These are phyloP conservation scores for Anthoscopus minutus DNA, from an alignment of 2,113 vertebrate species.

Conservation along the genomic window DNA sequence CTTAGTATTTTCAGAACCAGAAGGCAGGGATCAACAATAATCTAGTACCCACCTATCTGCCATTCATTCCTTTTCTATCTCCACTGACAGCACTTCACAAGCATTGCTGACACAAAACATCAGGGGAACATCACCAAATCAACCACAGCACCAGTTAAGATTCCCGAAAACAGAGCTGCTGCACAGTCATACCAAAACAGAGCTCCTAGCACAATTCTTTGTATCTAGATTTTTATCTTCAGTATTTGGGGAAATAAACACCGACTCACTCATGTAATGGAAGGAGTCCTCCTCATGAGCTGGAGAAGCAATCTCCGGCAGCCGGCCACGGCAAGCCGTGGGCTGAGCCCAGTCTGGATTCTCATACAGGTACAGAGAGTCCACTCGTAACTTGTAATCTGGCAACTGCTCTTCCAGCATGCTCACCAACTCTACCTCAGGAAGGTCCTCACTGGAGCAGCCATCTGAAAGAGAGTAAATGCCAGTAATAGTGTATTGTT, in stretches of 20 bases:
- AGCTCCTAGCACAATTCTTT: neutral
- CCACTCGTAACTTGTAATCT: conserved; percentile 75
- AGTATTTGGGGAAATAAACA: neutral
- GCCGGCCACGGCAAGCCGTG: conserved; percentile 61
- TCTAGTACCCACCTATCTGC: neutral
- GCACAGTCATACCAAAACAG: no score
- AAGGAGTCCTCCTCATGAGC: conserved; percentile 83
- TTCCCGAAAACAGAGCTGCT: neutral
- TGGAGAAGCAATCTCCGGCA: conserved; percentile 70
- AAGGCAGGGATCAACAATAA: neutral
- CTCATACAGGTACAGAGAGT: conserved; percentile 87
- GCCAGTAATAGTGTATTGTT: neutral
- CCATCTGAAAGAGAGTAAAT: conserved; percentile 70
- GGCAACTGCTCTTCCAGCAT: conserved; percentile 78
- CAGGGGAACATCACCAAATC: neutral
- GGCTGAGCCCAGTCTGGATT: conserved; percentile 84
- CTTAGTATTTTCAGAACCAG: neutral
- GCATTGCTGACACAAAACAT: neutral
- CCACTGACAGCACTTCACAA: neutral
- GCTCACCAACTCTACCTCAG: conserved; percentile 75
- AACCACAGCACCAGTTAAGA: neutral
- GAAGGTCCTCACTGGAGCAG: conserved; percentile 71
- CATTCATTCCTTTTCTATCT: neutral
- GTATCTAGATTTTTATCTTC: neutral
- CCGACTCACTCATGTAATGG: conserved; percentile 88